Percentiles rank a stretch among this genome's conserved stretches.
These are phyloP conservation scores for Plotosus lineatus DNA, from an alignment of 2,113 vertebrate genomes.

Conservation along the genomic window DNA sequence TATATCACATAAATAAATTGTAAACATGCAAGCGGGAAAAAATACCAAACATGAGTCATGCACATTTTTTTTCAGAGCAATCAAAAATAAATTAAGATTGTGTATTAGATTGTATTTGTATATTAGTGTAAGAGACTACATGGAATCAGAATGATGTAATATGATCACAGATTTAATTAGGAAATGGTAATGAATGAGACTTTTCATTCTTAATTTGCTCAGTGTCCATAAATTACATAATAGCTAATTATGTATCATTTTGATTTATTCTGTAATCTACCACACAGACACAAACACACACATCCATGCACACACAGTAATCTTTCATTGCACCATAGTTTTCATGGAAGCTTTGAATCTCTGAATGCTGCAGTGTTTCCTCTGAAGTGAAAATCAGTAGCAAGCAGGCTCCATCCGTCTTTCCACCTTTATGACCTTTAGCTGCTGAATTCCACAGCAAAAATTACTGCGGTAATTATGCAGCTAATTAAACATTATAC, in stretches of 20 bases:
- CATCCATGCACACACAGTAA: background rate
- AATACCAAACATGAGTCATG: background rate
- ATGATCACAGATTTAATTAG: background rate
- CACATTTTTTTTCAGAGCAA: background rate
- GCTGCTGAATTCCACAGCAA: background rate
- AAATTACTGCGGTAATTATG: background rate
- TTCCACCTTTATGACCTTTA: constrained; percentile 18
- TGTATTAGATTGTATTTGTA: background rate
- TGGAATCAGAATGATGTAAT: background rate
- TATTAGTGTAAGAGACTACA: background rate
- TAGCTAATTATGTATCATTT: background rate
- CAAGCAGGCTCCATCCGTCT: background rate
- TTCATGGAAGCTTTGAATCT: background rate
- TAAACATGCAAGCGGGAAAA: background rate
- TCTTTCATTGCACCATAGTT: background rate
- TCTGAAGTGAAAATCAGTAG: background rate
- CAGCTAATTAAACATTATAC: background rate
- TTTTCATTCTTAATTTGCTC: background rate
- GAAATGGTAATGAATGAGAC: background rate
- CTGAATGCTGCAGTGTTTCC: constrained; percentile 14
- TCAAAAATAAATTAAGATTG: background rate
- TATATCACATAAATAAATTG: background rate
- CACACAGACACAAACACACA: background rate
- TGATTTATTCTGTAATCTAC: background rate
- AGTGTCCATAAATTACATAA: background rate